A percentile compares a stretch with the other conserved stretches of the same genome.
Evolutionary conservation across 2,113 vertebrate genomes (phyloP).

Genomic region (Hemiscyllium ocellatum): DNA sequence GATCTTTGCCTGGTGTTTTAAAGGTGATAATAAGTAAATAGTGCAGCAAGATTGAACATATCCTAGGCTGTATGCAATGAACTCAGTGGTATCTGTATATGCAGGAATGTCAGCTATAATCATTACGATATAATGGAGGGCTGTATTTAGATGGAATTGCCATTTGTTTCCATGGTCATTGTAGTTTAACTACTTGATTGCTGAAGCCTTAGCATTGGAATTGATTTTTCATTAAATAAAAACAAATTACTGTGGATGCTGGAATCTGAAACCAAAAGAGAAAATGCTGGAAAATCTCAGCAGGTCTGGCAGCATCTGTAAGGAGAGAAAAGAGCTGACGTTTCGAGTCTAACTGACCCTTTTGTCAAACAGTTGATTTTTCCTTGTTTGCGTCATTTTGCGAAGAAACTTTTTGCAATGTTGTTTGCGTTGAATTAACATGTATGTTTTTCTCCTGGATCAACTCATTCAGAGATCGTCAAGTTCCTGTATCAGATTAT

Average conservation of each 20-base stretch:
- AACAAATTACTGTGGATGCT: too few relatives aligned
- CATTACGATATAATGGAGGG: background rate
- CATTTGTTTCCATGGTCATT: background rate
- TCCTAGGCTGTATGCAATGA: background rate
- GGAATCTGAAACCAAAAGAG: too few relatives aligned
- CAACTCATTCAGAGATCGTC: background rate
- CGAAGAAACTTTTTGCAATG: background rate
- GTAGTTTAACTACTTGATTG: conserved; percentile 12
- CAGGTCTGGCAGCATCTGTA: too few relatives aligned
- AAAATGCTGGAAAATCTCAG: too few relatives aligned
- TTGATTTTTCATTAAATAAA: background rate
- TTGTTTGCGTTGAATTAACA: background rate
- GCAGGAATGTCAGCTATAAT: background rate
- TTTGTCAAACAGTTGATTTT: background rate
- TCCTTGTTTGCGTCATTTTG: background rate
- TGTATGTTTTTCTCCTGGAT: background rate
- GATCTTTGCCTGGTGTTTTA: conserved; percentile 23
- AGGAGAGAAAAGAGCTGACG: too few relatives aligned
- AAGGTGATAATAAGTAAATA: conserved; percentile 12
- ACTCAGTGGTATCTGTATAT: background rate
- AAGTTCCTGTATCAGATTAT: background rate
- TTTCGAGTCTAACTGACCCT: background rate
- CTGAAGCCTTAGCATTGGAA: background rate
- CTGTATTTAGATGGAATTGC: background rate
- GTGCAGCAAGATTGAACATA: conserved; percentile 10